These are phyloP conservation scores for Amphipoea oculea DNA, from an alignment of 2,888 invertebrate species.

Conservation along the genomic window DNA sequence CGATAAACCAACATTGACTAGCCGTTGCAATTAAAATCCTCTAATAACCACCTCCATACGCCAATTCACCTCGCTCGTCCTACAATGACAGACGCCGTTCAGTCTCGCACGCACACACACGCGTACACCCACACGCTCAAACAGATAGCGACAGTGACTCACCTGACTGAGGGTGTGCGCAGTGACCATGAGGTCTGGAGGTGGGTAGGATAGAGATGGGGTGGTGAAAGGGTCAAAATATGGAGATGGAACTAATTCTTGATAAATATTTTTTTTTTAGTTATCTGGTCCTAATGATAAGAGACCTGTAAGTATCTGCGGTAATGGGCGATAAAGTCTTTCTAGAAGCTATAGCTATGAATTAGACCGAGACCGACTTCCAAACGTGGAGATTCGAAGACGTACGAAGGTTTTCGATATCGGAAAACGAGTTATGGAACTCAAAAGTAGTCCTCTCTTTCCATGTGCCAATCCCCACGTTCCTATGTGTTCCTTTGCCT, in stretches of 20 bases:
- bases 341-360: background rate
- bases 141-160: slow-evolving; percentile 85
- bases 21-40: slow-evolving; percentile 34
- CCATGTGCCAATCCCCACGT: no score
- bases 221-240: slow-evolving; percentile 10
- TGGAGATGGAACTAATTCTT: background rate
- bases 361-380: no score
- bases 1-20: slow-evolving; percentile 41
- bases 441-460: no score
- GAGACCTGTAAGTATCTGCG: no score
- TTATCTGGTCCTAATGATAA: no score
- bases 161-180: slow-evolving; percentile 85
- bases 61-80: slow-evolving; percentile 69
- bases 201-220: slow-evolving; percentile 55
- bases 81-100: slow-evolving; percentile 77
- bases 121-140: slow-evolving; percentile 72
- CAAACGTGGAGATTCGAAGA: no score
- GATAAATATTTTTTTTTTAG: background rate
- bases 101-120: slow-evolving; percentile 83
- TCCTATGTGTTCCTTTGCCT: no score
- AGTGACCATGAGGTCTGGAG: slow-evolving; percentile 71
- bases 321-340: background rate
- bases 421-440: no score
- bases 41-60: slow-evolving; percentile 33
- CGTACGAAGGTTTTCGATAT: no score